phyloP scores from a whole-genome alignment of 1,140 invertebrate species.

The Meloidogyne exigua region DNA sequence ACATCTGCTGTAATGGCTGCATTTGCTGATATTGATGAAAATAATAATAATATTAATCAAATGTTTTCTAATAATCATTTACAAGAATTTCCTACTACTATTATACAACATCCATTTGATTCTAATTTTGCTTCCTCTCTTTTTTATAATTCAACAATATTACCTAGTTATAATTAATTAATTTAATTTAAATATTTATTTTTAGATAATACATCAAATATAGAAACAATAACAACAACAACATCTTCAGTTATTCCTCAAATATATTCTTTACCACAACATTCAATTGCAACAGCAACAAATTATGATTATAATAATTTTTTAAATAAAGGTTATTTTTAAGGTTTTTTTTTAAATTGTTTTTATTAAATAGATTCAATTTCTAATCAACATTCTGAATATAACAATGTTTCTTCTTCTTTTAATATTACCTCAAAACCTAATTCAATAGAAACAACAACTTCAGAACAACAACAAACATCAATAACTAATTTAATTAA shows the following conservation, averaged over 20 bases:
- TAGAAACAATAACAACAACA: background rate
- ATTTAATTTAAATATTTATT: background rate
- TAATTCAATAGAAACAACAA: background rate
- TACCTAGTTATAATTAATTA: background rate
- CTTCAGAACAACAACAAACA: background rate
- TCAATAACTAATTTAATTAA: background rate
- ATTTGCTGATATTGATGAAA: background rate
- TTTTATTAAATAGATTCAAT: too few species aligned
- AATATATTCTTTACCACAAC: background rate
- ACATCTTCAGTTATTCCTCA: conserved; percentile 1
- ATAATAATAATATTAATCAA: conserved; percentile 3
- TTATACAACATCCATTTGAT: background rate
- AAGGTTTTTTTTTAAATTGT: too few species aligned
- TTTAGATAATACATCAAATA: background rate
- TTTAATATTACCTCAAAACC: background rate
- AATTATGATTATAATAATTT: too few species aligned
- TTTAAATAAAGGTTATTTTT: too few species aligned
- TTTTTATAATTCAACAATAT: background rate
- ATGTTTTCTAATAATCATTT: background rate
- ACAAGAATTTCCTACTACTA: background rate
- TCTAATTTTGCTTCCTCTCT: background rate
- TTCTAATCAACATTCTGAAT: too few species aligned
- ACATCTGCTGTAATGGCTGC: background rate
- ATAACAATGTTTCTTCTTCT: too few species aligned
- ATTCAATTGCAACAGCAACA: too few species aligned